Conservation (phyloP, 2,888 invertebrate genomes). For the Protophormia terraenovae region DNA sequence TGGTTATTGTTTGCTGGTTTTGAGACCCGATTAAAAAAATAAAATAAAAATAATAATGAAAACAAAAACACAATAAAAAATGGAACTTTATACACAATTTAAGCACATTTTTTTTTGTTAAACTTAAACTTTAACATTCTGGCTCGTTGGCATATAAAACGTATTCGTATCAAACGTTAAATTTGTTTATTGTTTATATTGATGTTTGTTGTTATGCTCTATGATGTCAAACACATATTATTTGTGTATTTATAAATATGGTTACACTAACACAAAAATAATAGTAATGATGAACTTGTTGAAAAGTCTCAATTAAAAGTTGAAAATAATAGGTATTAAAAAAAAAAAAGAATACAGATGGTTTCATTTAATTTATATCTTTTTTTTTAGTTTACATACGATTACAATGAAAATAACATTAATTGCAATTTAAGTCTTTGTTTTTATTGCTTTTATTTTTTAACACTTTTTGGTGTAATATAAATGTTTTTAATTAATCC, state of each 20-base stretch:
- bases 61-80: slow-evolving; percentile 10
- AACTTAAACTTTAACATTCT: background rate
- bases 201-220: background rate
- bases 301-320: slow-evolving; percentile 25
- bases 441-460: background rate
- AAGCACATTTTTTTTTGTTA: slow-evolving; percentile 6
- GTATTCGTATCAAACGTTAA: slow-evolving; percentile 1
- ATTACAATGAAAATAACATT: background rate
- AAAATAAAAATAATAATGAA: slow-evolving; percentile 24
- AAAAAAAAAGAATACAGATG: background rate
- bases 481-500: too few relatives aligned
- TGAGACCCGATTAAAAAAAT: background rate
- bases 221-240: slow-evolving; percentile 2
- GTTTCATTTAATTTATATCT: background rate
- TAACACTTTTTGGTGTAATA: background rate
- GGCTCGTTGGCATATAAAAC: background rate
- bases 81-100: slow-evolving; percentile 15
- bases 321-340: slow-evolving; percentile 1
- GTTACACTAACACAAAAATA: background rate
- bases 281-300: slow-evolving; percentile 40
- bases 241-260: background rate
- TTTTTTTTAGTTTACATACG: background rate
- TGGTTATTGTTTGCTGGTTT: background rate
- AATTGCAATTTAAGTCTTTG: background rate
- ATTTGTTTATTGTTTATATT: slow-evolving; percentile 2